Percentiles rank a stretch among this genome's conserved stretches.
Conservation (phyloP, 2,888 invertebrate species). For the Lymantria dispar region DNA sequence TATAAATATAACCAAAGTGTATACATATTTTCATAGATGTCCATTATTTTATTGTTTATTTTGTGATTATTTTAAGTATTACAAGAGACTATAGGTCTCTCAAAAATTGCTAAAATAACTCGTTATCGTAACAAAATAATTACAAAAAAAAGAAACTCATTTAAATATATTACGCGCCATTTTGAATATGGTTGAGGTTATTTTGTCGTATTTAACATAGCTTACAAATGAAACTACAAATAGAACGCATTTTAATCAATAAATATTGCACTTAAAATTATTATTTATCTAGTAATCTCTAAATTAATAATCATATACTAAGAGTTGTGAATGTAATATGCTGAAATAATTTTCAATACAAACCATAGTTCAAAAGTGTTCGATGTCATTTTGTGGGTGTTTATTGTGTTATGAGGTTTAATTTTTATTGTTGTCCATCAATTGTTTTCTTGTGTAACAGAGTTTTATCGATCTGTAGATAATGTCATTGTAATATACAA, state of each 20-base stretch:
- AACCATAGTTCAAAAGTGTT: slow-evolving; percentile 6
- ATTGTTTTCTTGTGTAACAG: slow-evolving; percentile 74
- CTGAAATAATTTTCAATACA: slow-evolving; percentile 1
- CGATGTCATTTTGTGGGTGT: slow-evolving; percentile 27
- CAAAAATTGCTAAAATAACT: too few relatives aligned
- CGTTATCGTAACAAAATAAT: too few relatives aligned
- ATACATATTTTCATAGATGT: slow-evolving; percentile 33
- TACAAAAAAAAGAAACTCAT: too few relatives aligned
- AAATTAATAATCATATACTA: background rate
- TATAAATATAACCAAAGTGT: slow-evolving; percentile 46
- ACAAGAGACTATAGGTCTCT: too few relatives aligned
- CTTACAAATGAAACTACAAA: background rate
- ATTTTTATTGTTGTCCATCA: slow-evolving; percentile 77
- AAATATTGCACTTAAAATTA: background rate
- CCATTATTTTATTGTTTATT: slow-evolving; percentile 28
- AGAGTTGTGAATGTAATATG: background rate
- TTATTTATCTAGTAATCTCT: background rate
- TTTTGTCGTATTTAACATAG: background rate
- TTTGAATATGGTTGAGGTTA: background rate
- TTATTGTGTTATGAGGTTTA: slow-evolving; percentile 55
- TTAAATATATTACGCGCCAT: too few relatives aligned
- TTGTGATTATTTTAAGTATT: too few relatives aligned
- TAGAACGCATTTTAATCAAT: background rate
- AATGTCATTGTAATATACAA: slow-evolving; percentile 66
- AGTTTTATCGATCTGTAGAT: slow-evolving; percentile 74